phyloP scores from a whole-genome alignment of 2,888 invertebrate genomes.

The Pristionchus entomophagus region DNA sequence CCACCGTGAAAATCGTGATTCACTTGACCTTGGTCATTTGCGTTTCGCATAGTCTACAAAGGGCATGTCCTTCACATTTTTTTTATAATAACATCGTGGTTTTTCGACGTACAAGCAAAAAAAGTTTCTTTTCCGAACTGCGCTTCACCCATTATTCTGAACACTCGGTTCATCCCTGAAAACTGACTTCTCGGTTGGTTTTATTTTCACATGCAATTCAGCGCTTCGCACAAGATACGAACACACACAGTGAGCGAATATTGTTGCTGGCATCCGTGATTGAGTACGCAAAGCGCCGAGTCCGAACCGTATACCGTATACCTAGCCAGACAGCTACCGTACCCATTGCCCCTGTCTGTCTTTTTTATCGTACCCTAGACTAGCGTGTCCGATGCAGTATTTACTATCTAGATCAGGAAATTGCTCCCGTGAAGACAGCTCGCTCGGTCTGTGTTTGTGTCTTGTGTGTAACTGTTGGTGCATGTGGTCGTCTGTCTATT shows the following conservation, averaged over 20 bases:
- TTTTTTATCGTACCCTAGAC: background rate
- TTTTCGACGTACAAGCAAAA: no score
- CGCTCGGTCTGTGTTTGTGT: no score
- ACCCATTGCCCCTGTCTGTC: background rate
- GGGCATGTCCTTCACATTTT: no score
- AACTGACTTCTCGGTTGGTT: background rate
- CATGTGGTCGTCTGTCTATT: background rate
- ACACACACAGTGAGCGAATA: conserved; percentile 18
- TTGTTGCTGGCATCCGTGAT: background rate
- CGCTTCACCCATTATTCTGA: no score
- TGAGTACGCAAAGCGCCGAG: background rate
- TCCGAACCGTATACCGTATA: background rate
- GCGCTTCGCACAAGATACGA: conserved; percentile 11
- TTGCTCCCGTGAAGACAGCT: no score
- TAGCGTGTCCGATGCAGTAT: no score
- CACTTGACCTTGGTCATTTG: no score
- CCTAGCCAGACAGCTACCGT: background rate
- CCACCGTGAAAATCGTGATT: no score
- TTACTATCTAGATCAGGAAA: no score
- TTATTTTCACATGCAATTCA: background rate
- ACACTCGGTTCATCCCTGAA: background rate
- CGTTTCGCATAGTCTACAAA: no score
- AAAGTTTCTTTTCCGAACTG: no score
- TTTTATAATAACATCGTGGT: no score
- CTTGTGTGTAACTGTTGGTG: background rate